Conservation (phyloP, 2,888 invertebrate species). For the Melangyna quadrimaculata region DNA sequence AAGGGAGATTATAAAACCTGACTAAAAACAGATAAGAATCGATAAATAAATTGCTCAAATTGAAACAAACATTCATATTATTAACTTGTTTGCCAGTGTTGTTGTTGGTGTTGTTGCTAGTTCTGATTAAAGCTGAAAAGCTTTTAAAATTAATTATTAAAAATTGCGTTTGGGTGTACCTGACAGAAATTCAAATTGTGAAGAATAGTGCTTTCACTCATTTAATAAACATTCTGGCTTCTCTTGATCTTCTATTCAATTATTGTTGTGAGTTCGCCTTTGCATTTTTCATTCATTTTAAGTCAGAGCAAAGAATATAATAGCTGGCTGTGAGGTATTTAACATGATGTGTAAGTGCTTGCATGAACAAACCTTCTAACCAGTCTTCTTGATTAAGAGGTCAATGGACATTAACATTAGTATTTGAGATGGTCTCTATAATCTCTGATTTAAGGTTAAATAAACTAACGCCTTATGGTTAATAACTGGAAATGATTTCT, state of each 20-base stretch:
- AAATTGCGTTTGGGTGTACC: background rate
- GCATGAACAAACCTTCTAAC: background rate
- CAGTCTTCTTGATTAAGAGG: background rate
- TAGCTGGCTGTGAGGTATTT: background rate
- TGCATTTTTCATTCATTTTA: background rate
- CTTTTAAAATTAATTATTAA: conserved; percentile 16
- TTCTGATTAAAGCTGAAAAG: background rate
- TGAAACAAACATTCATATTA: background rate
- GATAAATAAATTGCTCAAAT: background rate
- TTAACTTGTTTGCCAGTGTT: background rate
- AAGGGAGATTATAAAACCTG: background rate
- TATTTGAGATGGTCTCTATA: background rate
- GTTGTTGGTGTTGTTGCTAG: background rate
- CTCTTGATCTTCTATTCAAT: background rate
- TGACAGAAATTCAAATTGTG: background rate
- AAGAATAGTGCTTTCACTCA: background rate
- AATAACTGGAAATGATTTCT: background rate
- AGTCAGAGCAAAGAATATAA: background rate
- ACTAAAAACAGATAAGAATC: background rate
- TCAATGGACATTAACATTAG: background rate
- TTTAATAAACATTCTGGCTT: background rate
- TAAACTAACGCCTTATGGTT: conserved; percentile 4
- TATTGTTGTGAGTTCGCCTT: background rate
- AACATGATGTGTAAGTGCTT: background rate
- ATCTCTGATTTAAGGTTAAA: conserved; percentile 11